Base-by-base conservation (phyloP, 1,140 invertebrate genomes). In the Melipona quadrifasciata region DNA sequence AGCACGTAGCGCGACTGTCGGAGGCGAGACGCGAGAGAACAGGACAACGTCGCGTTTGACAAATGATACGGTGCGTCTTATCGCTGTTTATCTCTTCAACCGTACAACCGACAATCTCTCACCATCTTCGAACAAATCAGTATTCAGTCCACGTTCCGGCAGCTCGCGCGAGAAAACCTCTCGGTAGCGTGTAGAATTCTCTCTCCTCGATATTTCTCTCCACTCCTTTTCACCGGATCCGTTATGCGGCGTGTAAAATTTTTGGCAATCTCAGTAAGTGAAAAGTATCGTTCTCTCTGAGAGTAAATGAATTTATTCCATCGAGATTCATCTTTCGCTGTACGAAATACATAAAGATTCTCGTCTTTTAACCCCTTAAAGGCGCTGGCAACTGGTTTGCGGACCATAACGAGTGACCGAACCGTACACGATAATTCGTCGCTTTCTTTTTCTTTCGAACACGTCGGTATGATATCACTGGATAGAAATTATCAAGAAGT, bases 51-150 rank as follows among this genome's bases (percentile, higher is more conserved):
- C 31, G 80, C 70, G 70, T 84, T 71, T 84, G 82, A 79, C 55
- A 84, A 83, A 79, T 58, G 82, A 79, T 79, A 84, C 39, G 64
- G 24, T 64, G 21, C 79, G 61, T 78, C 82, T 84, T 84, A 84
- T 84, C 82, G 47, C 11, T 58, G 75, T 79, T 84, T 84, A 78
- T 84, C 82, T 61, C 27, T 53, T 68, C 55, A 17, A 1, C 6
- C 67, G 39, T 61, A 14, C 39, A 47, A 47, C 10, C 21, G 31
- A 27, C 75, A 70, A 84, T 79, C 53, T 71, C 51, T 78, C 55
- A 31, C 34, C 65, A 84, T 71, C 82, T 78, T 64, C 67, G 53
- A 78, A 79, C 53, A 84, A 84, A 84, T 84, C 82, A 84, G 82
- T 72, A 77, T 61, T 70, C 61, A 39, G 31, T 82, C 34, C 24